These are phyloP conservation scores for Furcula furcula DNA, from an alignment of 2,888 invertebrate species.

Conservation along the genomic window DNA sequence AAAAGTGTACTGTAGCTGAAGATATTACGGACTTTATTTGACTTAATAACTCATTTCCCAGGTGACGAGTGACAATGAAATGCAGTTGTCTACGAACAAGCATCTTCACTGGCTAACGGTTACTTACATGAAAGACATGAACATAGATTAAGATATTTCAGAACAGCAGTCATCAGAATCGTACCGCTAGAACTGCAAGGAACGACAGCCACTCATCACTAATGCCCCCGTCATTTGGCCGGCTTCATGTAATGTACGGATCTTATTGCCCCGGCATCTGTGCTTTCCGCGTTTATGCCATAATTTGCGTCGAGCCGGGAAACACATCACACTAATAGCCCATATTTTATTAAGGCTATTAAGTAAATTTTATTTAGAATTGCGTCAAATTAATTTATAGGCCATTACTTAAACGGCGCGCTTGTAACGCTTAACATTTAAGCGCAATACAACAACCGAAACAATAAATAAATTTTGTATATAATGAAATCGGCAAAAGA, in stretches of 20 bases:
- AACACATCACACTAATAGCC: slow-evolving; percentile 54
- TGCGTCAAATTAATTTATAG: slow-evolving; percentile 35
- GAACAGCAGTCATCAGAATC: slow-evolving; percentile 41
- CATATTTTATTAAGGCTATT: slow-evolving; percentile 38
- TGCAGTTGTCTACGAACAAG: no score
- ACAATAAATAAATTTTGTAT: background rate
- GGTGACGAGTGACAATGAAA: no score
- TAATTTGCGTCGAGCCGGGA: slow-evolving; percentile 54
- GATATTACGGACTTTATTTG: no score
- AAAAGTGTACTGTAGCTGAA: no score
- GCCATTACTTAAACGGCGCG: slow-evolving; percentile 26
- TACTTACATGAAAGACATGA: no score
- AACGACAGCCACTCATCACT: slow-evolving; percentile 47
- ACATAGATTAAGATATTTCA: no score
- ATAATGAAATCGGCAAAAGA: background rate
- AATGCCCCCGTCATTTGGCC: slow-evolving; percentile 49
- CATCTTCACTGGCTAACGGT: no score
- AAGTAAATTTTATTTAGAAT: slow-evolving; percentile 40
- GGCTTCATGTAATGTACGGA: slow-evolving; percentile 44
- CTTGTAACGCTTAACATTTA: slow-evolving; percentile 18
- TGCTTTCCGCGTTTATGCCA: slow-evolving; percentile 36
- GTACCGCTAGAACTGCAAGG: slow-evolving; percentile 49
- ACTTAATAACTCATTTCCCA: no score
- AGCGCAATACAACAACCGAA: background rate
- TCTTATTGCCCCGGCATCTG: slow-evolving; percentile 60